A percentile compares a stretch with the other conserved stretches of the same genome.
Conservation (phyloP, 2,797 vertebrate genomes). For the Mormyrops boulengeri region DNA sequence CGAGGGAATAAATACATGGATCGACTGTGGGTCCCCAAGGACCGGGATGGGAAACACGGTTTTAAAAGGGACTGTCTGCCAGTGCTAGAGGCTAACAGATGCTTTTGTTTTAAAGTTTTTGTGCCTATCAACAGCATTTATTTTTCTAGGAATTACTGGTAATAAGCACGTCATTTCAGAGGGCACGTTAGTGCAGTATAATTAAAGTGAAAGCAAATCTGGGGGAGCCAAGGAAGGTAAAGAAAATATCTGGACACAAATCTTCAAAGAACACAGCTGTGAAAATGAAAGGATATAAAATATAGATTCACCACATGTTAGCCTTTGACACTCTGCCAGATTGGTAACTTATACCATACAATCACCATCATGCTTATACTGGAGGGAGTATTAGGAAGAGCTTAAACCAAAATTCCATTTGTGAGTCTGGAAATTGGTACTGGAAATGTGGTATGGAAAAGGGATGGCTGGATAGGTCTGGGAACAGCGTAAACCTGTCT, state of each 20-base stretch:
- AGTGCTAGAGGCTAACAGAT: constrained; percentile 15
- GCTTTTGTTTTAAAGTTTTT: constrained; percentile 15
- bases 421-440: not conserved
- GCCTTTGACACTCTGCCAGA: not conserved
- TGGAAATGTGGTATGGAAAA: not conserved
- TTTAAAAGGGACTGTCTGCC: constrained; percentile 27
- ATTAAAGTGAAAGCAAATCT: not conserved
- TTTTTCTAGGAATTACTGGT: not conserved
- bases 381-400: not conserved
- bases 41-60: not conserved
- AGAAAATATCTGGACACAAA: not conserved
- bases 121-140: not conserved
- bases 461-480: not conserved
- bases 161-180: not conserved
- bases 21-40: not conserved
- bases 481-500: not conserved
- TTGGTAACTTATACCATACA: not conserved
- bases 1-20: not conserved
- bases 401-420: not conserved
- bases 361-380: not conserved
- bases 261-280: not conserved
- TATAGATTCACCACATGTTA: not conserved
- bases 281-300: not conserved
- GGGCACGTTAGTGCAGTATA: not conserved
- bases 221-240: not conserved